phyloP scores from a whole-genome alignment of 2,888 invertebrate genomes.

The Proisotoma minuta region DNA sequence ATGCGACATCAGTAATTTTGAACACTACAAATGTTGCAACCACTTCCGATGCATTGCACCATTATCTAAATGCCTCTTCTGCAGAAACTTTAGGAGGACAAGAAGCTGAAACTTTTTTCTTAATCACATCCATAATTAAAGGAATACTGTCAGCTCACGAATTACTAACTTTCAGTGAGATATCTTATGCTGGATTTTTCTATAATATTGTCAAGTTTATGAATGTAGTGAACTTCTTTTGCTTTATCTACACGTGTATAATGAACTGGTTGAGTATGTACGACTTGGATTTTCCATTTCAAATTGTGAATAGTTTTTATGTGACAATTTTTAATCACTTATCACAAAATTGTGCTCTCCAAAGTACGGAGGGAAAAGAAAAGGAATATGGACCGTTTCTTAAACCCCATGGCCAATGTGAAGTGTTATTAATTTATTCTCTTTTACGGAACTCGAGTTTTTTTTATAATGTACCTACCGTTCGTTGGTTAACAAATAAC shows the following conservation, averaged over 20 bases:
- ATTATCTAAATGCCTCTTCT: too few species aligned
- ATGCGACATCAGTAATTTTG: neutral
- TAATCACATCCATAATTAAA: slow-evolving; percentile 5
- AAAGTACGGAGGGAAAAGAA: too few species aligned
- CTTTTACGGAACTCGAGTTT: slow-evolving; percentile 13
- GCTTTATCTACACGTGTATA: slow-evolving; percentile 8
- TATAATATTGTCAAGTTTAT: slow-evolving; percentile 9
- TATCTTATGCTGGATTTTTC: slow-evolving; percentile 18
- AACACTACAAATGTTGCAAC: neutral
- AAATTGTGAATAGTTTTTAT: slow-evolving; percentile 14
- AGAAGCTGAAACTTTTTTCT: neutral
- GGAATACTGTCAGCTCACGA: slow-evolving; percentile 6
- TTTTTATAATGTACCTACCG: slow-evolving; percentile 6
- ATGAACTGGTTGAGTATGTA: slow-evolving; percentile 8
- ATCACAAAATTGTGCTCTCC: too few species aligned
- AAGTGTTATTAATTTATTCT: neutral
- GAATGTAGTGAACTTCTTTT: slow-evolving; percentile 17
- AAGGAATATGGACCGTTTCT: too few species aligned
- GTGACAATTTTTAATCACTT: neutral
- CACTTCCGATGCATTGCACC: too few species aligned
- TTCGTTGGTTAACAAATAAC: neutral
- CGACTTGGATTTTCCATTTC: slow-evolving; percentile 19
- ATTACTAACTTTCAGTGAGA: slow-evolving; percentile 10
- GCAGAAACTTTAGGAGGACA: neutral
- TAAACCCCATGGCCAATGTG: too few species aligned